A percentile compares a stretch with the other conserved stretches of the same genome.
Evolutionary conservation across 2,888 invertebrate genomes (phyloP).

Genomic region (Cheilosia vulpina): DNA sequence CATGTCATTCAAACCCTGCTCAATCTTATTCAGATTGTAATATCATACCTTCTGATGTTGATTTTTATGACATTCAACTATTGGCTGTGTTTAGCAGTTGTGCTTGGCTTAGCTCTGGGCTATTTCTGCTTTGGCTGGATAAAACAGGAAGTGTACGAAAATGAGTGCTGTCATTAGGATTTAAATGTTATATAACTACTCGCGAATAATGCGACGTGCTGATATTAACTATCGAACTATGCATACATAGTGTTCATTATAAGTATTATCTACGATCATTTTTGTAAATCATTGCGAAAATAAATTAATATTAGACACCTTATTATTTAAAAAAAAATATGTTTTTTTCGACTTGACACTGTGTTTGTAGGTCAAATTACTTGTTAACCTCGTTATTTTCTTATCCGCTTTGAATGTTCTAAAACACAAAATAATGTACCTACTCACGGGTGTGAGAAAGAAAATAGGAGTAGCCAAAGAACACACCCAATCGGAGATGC

Average conservation of each 20-base stretch:
- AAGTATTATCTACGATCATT: conserved; percentile 25
- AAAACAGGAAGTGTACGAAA: conserved; percentile 78
- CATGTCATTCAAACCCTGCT: conserved; percentile 81
- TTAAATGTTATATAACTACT: background rate
- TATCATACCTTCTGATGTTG: conserved; percentile 82
- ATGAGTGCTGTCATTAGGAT: conserved; percentile 75
- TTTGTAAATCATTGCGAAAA: conserved; percentile 17
- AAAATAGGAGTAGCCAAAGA: conserved; percentile 35
- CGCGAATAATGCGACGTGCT: background rate
- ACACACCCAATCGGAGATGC: conserved; percentile 47
- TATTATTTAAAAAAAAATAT: background rate
- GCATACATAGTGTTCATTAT: conserved; percentile 7
- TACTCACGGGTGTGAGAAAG: background rate
- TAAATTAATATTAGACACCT: background rate
- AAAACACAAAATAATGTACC: background rate
- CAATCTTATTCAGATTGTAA: conserved; percentile 80
- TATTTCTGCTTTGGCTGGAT: conserved; percentile 83
- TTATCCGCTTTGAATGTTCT: background rate
- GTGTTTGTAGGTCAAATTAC: conserved; percentile 32
- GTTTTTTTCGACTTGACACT: conserved; percentile 1
- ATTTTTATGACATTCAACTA: conserved; percentile 83
- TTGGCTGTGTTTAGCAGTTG: conserved; percentile 82
- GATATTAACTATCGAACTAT: conserved; percentile 5
- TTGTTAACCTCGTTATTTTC: conserved; percentile 2
- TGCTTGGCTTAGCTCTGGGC: conserved; percentile 81